Evolutionary conservation across 1,140 invertebrate species (phyloP), one percentile per base, ranked within the genome.

Genomic region (Drosophila jambulina): DNA sequence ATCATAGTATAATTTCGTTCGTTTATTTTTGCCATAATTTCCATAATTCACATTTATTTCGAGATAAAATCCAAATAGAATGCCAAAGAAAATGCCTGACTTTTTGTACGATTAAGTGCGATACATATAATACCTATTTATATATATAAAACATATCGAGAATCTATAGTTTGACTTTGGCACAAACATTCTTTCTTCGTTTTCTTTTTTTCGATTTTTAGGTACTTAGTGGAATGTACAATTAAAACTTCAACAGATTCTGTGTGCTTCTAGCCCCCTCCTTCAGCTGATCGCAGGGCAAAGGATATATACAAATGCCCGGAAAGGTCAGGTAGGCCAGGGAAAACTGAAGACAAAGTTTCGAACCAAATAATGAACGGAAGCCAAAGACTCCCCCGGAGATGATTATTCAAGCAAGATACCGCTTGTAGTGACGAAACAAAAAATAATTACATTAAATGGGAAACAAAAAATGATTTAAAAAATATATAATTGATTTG

Each of bases 1-100:
- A 51, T 51, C 15, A 25, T 15, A 36, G 15, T 36, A 54, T 36
- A 54, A 78, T 78, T 58, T 77, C 17, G 29, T 42, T 78, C 13
- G n/a, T 78, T 78, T 77, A 53, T 60, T 77, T 68, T 75, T 51
- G 70, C 21, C 25, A 63, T 75, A 49, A 72, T 75, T 64, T 64
- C 34, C 38, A 74, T 40, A 72, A 32, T 72, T 74, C 53, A 75
- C 60, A 76, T 67, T 76, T 76, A 76, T 76, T 76, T 67, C 42
- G 42, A 59, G 42, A 64, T 78, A 75, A 76, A 76, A 76, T 76
- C 56, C 51, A 76, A 75, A 59, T 75, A 75, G 61, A 63, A 75
- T 48, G 29, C 63, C 49, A 77, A 77, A 68, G 23, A 54, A 71
- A 59, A 49, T 67, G 38, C 36, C 46, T 1, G 34, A 68, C 29